These are phyloP conservation scores for Sprattus sprattus DNA, from an alignment of 2,113 vertebrate genomes.

Conservation along the genomic window DNA sequence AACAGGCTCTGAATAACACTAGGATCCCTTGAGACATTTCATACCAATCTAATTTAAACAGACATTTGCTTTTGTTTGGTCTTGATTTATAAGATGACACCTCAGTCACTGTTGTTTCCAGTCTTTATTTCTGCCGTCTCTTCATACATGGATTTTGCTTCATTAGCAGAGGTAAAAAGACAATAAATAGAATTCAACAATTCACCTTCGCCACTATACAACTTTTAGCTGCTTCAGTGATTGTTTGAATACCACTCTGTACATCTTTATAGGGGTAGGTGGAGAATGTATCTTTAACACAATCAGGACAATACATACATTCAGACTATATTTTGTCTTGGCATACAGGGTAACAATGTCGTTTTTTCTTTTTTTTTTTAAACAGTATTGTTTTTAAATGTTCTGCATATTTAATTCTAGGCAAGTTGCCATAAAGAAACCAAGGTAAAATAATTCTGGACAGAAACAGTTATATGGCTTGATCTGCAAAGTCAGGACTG, in stretches of 20 bases:
- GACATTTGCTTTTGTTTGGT: too few relatives aligned
- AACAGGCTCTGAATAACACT: too few relatives aligned
- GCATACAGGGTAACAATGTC: background rate
- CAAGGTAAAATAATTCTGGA: background rate
- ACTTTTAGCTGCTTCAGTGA: background rate
- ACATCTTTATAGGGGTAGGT: background rate
- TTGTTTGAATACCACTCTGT: background rate
- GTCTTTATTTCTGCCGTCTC: slow-evolving; percentile 45
- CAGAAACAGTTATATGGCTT: background rate
- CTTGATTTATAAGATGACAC: too few relatives aligned
- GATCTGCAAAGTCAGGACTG: background rate
- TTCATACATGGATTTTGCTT: slow-evolving; percentile 43
- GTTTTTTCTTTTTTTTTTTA: background rate
- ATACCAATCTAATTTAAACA: too few relatives aligned
- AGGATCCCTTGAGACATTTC: too few relatives aligned
- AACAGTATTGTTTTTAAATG: background rate
- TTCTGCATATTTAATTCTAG: background rate
- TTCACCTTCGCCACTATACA: background rate
- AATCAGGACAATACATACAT: background rate
- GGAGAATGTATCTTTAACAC: background rate
- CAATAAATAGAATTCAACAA: slow-evolving; percentile 22
- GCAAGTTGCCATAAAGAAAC: background rate
- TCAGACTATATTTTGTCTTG: background rate
- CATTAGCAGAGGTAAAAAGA: slow-evolving; percentile 22
- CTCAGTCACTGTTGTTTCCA: background rate